These are phyloP conservation scores for Linnaemya tessellans DNA, from an alignment of 2,888 invertebrate genomes.

Conservation along the genomic window DNA sequence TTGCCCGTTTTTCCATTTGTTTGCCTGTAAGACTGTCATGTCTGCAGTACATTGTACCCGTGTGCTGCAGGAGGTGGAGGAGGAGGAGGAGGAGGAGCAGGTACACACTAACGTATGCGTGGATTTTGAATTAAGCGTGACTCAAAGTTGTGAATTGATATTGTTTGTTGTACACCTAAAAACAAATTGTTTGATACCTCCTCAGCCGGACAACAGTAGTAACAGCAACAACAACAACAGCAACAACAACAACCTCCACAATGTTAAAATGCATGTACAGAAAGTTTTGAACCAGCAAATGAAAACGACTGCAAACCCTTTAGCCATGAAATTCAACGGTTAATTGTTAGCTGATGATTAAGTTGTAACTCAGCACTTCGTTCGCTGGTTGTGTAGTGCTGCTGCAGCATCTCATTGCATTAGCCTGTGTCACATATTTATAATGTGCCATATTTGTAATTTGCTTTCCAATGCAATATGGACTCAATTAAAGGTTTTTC, in stretches of 20 bases:
- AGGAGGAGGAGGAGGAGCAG: too few relatives aligned
- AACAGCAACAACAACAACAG: conserved; percentile 30
- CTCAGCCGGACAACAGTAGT: conserved; percentile 49
- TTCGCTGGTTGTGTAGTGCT: not conserved
- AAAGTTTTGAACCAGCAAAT: conserved; percentile 7
- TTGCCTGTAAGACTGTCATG: conserved; percentile 1
- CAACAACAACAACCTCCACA: conserved; percentile 23
- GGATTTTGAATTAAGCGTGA: conserved; percentile 76
- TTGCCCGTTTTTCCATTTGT: not conserved
- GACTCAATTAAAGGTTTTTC: conserved; percentile 63
- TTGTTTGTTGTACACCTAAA: conserved; percentile 79
- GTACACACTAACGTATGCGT: conserved; percentile 62
- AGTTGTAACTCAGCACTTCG: conserved; percentile 61
- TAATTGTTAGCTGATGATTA: conserved; percentile 69
- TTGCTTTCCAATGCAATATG: conserved; percentile 45
- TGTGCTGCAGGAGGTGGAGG: conserved; percentile 33
- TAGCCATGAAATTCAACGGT: conserved; percentile 57
- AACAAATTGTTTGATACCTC: conserved; percentile 82
- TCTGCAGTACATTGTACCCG: conserved; percentile 23
- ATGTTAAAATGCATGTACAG: conserved; percentile 20
- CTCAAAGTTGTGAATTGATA: conserved; percentile 80
- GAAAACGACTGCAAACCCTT: not conserved
- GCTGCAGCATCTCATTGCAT: not conserved
- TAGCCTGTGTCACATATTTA: conserved; percentile 18
- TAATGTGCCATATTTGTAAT: conserved; percentile 63